Percentiles rank a stretch among this genome's conserved stretches.
phyloP scores from a whole-genome alignment of 2,888 invertebrate genomes.

The Agriotes lineatus region DNA sequence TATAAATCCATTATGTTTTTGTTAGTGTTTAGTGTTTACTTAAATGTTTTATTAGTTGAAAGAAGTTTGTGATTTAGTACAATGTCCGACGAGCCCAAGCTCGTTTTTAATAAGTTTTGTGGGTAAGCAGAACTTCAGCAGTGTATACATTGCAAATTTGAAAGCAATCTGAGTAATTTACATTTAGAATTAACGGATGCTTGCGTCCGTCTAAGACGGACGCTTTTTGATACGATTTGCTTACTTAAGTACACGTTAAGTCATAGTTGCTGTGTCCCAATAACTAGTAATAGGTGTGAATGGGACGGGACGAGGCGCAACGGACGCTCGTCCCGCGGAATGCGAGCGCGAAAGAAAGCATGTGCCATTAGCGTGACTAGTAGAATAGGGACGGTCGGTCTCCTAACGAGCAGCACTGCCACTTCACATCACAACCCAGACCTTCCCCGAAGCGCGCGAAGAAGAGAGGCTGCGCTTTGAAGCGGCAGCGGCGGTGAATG shows the following conservation, averaged over 20 bases:
- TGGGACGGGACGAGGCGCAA: slow-evolving; percentile 41
- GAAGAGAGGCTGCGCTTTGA: slow-evolving; percentile 5
- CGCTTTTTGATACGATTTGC: slow-evolving; percentile 41
- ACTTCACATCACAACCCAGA: slow-evolving; percentile 51
- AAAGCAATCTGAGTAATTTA: slow-evolving; percentile 34
- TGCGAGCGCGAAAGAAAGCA: slow-evolving; percentile 30
- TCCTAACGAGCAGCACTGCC: slow-evolving; percentile 61
- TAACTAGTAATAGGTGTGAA: slow-evolving; percentile 64
- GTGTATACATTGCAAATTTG: slow-evolving; percentile 19
- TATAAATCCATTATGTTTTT: slow-evolving; percentile 62
- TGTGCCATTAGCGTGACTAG: slow-evolving; percentile 38
- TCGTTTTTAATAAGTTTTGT: slow-evolving; percentile 43
- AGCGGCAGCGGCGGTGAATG: slow-evolving; percentile 20
- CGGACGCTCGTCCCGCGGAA: slow-evolving; percentile 37
- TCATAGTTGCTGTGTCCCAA: slow-evolving; percentile 65
- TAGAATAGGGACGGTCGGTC: slow-evolving; percentile 62
- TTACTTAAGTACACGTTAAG: slow-evolving; percentile 43
- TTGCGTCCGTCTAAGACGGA: neutral
- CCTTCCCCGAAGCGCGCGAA: neutral
- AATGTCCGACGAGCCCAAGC: slow-evolving; percentile 35
- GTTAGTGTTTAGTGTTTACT: slow-evolving; percentile 46
- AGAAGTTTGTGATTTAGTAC: slow-evolving; percentile 48
- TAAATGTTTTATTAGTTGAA: slow-evolving; percentile 46
- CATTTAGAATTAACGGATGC: slow-evolving; percentile 29
- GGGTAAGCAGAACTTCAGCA: slow-evolving; percentile 21